A percentile compares a stretch with the other conserved stretches of the same genome.
Evolutionary conservation across 1,140 invertebrate genomes (phyloP).

Genomic region (Adelges cooleyi): DNA sequence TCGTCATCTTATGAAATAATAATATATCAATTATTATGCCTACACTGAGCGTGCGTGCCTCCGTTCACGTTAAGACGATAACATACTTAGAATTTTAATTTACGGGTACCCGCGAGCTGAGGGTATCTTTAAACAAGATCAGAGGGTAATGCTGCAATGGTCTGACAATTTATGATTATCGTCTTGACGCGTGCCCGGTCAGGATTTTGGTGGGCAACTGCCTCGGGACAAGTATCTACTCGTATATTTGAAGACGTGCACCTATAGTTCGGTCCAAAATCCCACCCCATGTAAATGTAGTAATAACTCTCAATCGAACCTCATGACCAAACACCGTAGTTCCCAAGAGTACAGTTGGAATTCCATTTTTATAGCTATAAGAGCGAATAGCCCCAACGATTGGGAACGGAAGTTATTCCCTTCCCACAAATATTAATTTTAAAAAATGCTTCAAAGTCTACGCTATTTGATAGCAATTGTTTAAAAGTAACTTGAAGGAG

Average conservation of each 20-base stretch:
- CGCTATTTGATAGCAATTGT: too few species aligned
- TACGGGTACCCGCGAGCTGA: too few species aligned
- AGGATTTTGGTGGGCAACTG: not conserved
- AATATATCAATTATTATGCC: not conserved
- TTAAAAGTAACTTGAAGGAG: too few species aligned
- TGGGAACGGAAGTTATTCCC: too few species aligned
- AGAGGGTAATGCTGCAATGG: not conserved
- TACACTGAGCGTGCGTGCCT: not conserved
- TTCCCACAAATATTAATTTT: too few species aligned
- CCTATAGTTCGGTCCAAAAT: not conserved
- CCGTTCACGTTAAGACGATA: too few species aligned
- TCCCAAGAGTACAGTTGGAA: too few species aligned
- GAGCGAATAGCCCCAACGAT: too few species aligned
- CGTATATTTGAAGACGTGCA: not conserved
- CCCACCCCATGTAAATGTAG: not conserved
- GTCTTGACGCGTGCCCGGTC: conserved; percentile 16
- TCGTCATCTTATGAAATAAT: not conserved
- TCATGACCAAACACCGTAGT: not conserved
- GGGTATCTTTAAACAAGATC: not conserved
- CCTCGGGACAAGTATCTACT: not conserved
- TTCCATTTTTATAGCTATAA: too few species aligned
- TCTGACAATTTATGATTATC: not conserved
- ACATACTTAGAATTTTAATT: too few species aligned
- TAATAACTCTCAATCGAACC: conserved; percentile 14
- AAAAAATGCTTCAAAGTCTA: too few species aligned